These are phyloP conservation scores for Microctonus aethiopoides DNA, from an alignment of 2,888 invertebrate species.

Conservation along the genomic window DNA sequence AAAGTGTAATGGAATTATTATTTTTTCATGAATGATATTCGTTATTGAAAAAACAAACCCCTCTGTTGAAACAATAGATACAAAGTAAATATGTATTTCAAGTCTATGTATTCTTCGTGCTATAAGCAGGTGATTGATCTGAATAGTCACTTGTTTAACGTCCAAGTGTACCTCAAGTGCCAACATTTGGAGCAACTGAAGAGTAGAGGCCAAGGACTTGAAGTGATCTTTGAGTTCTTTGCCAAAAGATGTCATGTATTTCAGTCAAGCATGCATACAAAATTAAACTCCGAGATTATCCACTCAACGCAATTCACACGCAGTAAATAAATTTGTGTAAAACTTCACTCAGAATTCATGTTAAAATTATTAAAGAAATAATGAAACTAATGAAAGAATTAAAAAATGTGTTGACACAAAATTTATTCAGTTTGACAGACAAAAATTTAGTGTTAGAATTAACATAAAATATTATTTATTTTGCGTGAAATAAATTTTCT, in stretches of 20 bases:
- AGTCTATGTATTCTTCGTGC: slow-evolving; percentile 41
- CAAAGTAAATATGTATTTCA: slow-evolving; percentile 43
- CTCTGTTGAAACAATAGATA: slow-evolving; percentile 47
- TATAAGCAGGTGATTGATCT: slow-evolving; percentile 53
- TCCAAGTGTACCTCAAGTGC: slow-evolving; percentile 42
- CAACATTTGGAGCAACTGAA: slow-evolving; percentile 48
- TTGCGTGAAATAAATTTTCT: too few relatives aligned
- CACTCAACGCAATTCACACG: not conserved
- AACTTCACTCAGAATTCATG: too few relatives aligned
- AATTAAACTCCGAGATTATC: not conserved
- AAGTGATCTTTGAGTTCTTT: slow-evolving; percentile 29
- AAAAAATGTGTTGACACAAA: too few relatives aligned
- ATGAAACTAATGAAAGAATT: too few relatives aligned
- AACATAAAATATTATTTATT: too few relatives aligned
- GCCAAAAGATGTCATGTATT: slow-evolving; percentile 22
- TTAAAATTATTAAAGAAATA: too few relatives aligned
- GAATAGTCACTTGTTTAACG: slow-evolving; percentile 44
- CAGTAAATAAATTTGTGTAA: too few relatives aligned
- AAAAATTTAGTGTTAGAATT: too few relatives aligned
- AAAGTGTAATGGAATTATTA: too few relatives aligned
- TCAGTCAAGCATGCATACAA: not conserved
- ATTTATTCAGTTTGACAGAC: too few relatives aligned
- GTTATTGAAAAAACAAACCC: not conserved
- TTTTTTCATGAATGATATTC: not conserved
- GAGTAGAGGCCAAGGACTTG: slow-evolving; percentile 47